These are phyloP conservation scores for Pseudomugil gertrudae DNA, from an alignment of 2,797 vertebrate species.

Conservation along the genomic window DNA sequence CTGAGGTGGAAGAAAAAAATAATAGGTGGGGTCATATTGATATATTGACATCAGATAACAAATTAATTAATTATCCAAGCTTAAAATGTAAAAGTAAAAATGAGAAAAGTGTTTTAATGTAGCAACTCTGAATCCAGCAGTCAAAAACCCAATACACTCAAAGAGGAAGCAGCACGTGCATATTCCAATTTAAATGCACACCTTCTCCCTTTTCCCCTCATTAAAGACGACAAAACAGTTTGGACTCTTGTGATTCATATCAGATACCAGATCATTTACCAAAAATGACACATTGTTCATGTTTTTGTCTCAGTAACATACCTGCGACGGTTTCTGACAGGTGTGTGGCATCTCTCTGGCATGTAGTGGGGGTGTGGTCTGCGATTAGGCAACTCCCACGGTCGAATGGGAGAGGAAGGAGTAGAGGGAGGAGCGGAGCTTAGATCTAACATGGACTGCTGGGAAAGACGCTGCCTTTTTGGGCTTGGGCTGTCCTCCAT, in stretches of 20 bases:
- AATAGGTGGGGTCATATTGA: neutral
- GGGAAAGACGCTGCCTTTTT: conserved; percentile 95
- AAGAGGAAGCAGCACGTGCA: neutral
- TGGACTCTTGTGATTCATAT: neutral
- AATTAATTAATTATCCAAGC: too few species aligned
- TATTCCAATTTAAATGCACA: neutral
- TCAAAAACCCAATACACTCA: neutral
- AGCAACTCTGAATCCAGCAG: neutral
- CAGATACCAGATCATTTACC: neutral
- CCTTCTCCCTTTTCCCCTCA: neutral
- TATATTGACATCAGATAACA: too few species aligned
- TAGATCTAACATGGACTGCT: conserved; percentile 93
- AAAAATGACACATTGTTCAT: neutral
- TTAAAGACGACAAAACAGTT: neutral
- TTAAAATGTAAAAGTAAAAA: too few species aligned
- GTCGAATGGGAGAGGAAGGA: conserved; percentile 95
- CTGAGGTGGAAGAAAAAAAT: conserved; percentile 72
- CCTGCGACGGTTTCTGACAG: conserved; percentile 95
- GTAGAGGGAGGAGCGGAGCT: conserved; percentile 89
- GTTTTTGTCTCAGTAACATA: conserved; percentile 51
- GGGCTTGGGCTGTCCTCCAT: conserved; percentile 97
- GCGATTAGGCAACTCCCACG: conserved; percentile 96
- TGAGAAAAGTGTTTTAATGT: too few species aligned
- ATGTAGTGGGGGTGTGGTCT: conserved; percentile 93
- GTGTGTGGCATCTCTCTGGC: conserved; percentile 96